phyloP scores from a whole-genome alignment of 2,888 invertebrate species.

The Gerosis bhagava region DNA sequence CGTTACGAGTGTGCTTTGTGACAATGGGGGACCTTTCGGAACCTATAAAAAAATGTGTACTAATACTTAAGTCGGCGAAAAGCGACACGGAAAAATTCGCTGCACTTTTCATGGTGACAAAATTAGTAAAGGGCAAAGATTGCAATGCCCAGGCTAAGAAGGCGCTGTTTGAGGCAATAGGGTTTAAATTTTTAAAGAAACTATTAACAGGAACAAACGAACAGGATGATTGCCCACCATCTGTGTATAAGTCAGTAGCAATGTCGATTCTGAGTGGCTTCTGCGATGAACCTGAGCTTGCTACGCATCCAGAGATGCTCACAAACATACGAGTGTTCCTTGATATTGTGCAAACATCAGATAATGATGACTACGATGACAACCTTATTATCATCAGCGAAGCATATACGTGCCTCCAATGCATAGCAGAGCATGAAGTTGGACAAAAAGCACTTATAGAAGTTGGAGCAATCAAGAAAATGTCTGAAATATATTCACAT shows the following conservation, averaged over 20 bases:
- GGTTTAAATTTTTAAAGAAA: slow-evolving; percentile 92
- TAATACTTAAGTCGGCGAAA: slow-evolving; percentile 89
- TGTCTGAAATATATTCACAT: slow-evolving; percentile 93
- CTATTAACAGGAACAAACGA: slow-evolving; percentile 88
- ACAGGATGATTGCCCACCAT: slow-evolving; percentile 93
- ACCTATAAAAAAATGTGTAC: slow-evolving; percentile 92
- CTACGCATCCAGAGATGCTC: slow-evolving; percentile 92
- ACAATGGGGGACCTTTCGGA: slow-evolving; percentile 87
- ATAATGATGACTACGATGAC: slow-evolving; percentile 93
- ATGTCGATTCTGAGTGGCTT: slow-evolving; percentile 94
- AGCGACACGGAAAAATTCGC: slow-evolving; percentile 96
- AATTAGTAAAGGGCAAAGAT: slow-evolving; percentile 92
- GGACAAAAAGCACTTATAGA: slow-evolving; percentile 91
- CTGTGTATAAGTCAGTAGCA: slow-evolving; percentile 95
- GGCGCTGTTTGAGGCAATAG: slow-evolving; percentile 94
- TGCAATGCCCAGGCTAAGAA: slow-evolving; percentile 90
- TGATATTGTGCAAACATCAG: slow-evolving; percentile 92
- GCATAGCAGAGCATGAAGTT: slow-evolving; percentile 89
- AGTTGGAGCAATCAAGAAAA: slow-evolving; percentile 89
- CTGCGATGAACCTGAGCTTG: slow-evolving; percentile 90
- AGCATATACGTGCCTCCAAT: slow-evolving; percentile 91
- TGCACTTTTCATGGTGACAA: slow-evolving; percentile 95
- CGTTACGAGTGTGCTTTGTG: slow-evolving; percentile 67
- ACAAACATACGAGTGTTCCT: slow-evolving; percentile 91
- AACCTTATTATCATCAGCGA: slow-evolving; percentile 93